These are phyloP conservation scores for Rhagophthalmus giganteus DNA, from an alignment of 2,888 invertebrate genomes.

Conservation along the genomic window DNA sequence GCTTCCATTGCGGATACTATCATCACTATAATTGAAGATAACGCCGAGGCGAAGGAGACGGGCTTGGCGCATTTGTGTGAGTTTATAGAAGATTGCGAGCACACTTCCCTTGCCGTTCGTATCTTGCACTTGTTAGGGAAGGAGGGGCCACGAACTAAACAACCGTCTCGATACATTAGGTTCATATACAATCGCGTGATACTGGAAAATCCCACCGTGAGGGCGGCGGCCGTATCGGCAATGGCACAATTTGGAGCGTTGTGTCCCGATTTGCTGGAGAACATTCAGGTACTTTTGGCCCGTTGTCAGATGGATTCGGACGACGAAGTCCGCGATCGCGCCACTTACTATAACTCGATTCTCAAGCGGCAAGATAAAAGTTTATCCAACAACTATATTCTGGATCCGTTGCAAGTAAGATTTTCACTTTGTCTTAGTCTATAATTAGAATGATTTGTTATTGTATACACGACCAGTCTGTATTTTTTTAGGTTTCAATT, in stretches of 20 bases:
- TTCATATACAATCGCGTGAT: constrained; percentile 92
- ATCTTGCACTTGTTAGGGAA: constrained; percentile 95
- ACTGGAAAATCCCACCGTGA: constrained; percentile 91
- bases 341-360: constrained; percentile 92
- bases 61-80: constrained; percentile 97
- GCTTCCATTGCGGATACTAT: constrained; percentile 98
- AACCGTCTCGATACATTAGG: constrained; percentile 85
- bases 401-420: constrained; percentile 67
- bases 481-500: constrained; percentile 68
- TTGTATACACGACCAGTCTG: background rate
- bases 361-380: constrained; percentile 71
- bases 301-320: constrained; percentile 95
- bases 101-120: constrained; percentile 92
- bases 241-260: constrained; percentile 97
- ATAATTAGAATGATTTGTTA: background rate
- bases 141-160: constrained; percentile 94
- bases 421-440: background rate
- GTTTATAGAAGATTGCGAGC: constrained; percentile 99
- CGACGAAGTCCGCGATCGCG: constrained; percentile 97
- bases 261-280: constrained; percentile 83
- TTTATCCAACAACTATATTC: constrained; percentile 76
- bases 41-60: constrained; percentile 95
- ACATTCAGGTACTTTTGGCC: constrained; percentile 78
- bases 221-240: constrained; percentile 97
- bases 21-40: constrained; percentile 96